Evolutionary conservation across 2,888 invertebrate genomes (phyloP).

Genomic region (Luperina testacea): DNA sequence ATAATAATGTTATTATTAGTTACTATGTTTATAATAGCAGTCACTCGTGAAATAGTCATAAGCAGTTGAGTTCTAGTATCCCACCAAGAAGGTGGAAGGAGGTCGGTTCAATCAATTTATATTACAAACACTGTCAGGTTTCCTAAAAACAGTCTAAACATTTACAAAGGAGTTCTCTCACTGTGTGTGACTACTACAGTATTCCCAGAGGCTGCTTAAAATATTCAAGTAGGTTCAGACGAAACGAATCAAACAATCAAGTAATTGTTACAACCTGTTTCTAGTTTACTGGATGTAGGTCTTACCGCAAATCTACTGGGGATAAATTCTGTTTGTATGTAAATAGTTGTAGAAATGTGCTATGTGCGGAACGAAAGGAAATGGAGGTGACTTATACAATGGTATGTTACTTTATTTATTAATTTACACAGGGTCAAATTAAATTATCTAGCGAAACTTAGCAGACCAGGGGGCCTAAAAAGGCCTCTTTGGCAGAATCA

Average conservation of each 20-base stretch:
- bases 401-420: neutral
- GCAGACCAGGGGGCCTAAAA: too few species aligned
- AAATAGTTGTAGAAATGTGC: constrained; percentile 9
- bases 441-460: neutral
- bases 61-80: neutral
- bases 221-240: constrained; percentile 37
- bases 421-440: neutral
- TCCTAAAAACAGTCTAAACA: constrained; percentile 1
- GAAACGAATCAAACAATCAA: constrained; percentile 49
- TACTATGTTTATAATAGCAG: neutral
- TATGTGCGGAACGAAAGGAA: neutral
- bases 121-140: neutral
- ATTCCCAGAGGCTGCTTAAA: constrained; percentile 28
- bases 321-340: constrained; percentile 24
- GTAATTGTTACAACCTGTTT: constrained; percentile 42
- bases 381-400: neutral
- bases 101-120: neutral
- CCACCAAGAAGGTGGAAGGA: neutral
- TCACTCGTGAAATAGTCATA: neutral
- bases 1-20: neutral
- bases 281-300: constrained; percentile 37
- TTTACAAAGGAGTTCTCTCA: constrained; percentile 5
- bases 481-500: too few species aligned
- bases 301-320: constrained; percentile 47
- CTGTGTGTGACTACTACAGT: constrained; percentile 6